Evolutionary conservation across 2,888 invertebrate species (phyloP), one percentile per base, ranked within the genome.

Genomic region (Gortyna flavago): DNA sequence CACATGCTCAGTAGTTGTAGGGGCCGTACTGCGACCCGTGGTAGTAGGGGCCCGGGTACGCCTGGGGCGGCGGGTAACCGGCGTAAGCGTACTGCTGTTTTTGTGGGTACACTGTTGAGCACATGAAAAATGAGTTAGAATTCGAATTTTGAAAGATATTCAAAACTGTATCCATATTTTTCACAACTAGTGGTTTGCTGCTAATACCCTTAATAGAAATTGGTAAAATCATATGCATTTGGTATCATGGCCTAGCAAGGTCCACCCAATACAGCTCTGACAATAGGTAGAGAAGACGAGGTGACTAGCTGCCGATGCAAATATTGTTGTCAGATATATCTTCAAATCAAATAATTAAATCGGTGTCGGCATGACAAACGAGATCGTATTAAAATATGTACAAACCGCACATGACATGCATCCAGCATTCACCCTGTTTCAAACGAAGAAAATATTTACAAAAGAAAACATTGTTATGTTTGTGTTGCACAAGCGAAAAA

Each of bases 51-150:
- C 98, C 98, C 79, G 99, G 98, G 96, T 99, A 99, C 74, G 98
- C 98, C 84, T 97, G 98, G 74, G 97, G 98, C 0, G 98, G 98
- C 77, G 98, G 98, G 94, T 99, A 99, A 79, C 98, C 98, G 74
- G 99, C 98, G 94, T 99, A 99, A 29, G 99, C 98, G 93, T 99
- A 98, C 89, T 98, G 99, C 94, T 99, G 99, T 96, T 99, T 99
- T 95, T 99, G 99, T 72, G 99, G 99, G 96, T 99, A 99, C 91
- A 99, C 99, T 98, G 97, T 67, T 96, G 64, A 73, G 77, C 61
- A 84, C 16, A 72, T 21, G 1, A 65, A 80, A 66, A 41, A 25
- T 62, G 0, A 16, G 35, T 80, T 61, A 84, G 41, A 51, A 29
- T 51, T 8, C 25, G 8, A 16, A 21, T 35, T 11, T 41, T 3